Evolutionary conservation across 2,797 vertebrate species (phyloP).

Genomic region (Orestias chungarensis): DNA sequence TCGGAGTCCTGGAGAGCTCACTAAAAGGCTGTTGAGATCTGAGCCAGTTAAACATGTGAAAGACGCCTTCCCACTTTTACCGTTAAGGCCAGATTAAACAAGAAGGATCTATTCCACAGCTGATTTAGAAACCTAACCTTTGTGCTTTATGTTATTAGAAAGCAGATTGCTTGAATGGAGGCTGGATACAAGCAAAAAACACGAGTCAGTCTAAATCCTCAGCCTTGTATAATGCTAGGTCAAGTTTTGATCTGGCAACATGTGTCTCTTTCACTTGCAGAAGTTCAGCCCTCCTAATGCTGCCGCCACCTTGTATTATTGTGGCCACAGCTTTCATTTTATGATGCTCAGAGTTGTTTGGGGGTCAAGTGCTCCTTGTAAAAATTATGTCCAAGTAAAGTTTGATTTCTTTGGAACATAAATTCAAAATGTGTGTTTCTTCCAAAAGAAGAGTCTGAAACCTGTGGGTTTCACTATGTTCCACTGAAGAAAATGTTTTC

Average conservation of each 20-base stretch:
- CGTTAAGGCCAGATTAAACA: constrained; percentile 5
- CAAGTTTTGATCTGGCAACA: background rate
- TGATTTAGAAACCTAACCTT: background rate
- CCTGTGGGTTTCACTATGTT: too few relatives aligned
- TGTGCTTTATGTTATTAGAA: background rate
- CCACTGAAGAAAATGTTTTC: background rate
- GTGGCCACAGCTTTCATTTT: background rate
- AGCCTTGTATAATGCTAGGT: background rate
- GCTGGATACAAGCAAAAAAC: background rate
- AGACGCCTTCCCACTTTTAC: constrained; percentile 4
- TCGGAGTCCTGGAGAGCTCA: constrained; percentile 1
- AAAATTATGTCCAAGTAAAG: too few relatives aligned
- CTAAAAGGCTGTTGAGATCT: constrained; percentile 8
- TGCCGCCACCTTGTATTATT: background rate
- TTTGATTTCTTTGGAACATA: too few relatives aligned
- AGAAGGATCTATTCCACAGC: constrained; percentile 2
- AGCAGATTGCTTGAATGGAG: background rate
- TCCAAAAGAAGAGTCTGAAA: too few relatives aligned
- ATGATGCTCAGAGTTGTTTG: background rate
- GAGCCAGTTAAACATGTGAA: constrained; percentile 1
- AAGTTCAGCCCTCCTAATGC: background rate
- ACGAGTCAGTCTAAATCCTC: background rate
- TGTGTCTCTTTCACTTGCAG: background rate
- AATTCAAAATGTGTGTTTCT: too few relatives aligned
- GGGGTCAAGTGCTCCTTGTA: too few relatives aligned